Evolutionary conservation across 2,797 vertebrate genomes (phyloP).

Genomic region (Gastrophryne carolinensis): DNA sequence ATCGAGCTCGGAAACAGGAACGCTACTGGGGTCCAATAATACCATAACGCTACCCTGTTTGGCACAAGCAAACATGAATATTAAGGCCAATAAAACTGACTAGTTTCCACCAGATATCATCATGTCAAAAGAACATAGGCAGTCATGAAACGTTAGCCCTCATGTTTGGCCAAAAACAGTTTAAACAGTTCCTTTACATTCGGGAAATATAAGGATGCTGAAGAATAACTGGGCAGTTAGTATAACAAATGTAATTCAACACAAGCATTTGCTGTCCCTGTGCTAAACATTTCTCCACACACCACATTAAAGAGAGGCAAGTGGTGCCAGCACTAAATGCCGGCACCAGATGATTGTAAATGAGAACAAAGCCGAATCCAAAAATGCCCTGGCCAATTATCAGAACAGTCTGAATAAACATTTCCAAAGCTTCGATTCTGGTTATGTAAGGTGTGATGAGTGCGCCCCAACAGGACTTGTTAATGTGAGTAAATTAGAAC

Average conservation of each 20-base stretch:
- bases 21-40: neutral
- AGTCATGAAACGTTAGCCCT: conserved; percentile 34
- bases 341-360: conserved; percentile 51
- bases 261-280: conserved; percentile 29
- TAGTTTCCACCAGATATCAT: neutral
- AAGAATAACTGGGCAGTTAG: conserved; percentile 34
- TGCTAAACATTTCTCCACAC: conserved; percentile 47
- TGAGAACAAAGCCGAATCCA: conserved; percentile 33
- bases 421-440: conserved; percentile 34
- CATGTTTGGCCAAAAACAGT: conserved; percentile 14
- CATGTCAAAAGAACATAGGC: neutral
- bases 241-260: conserved; percentile 45
- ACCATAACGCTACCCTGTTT: neutral
- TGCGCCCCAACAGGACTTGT: conserved; percentile 33
- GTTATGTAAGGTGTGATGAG: conserved; percentile 30
- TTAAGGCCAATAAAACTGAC: neutral
- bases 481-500: conserved; percentile 35
- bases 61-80: neutral
- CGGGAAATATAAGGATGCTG: conserved; percentile 40
- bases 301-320: conserved; percentile 48
- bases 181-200: conserved; percentile 23
- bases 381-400: conserved; percentile 37
- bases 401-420: conserved; percentile 44
- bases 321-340: conserved; percentile 42
- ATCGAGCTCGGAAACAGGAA: neutral